Evolutionary conservation across 2,888 invertebrate genomes (phyloP).

Genomic region (Lucinisca nassula): DNA sequence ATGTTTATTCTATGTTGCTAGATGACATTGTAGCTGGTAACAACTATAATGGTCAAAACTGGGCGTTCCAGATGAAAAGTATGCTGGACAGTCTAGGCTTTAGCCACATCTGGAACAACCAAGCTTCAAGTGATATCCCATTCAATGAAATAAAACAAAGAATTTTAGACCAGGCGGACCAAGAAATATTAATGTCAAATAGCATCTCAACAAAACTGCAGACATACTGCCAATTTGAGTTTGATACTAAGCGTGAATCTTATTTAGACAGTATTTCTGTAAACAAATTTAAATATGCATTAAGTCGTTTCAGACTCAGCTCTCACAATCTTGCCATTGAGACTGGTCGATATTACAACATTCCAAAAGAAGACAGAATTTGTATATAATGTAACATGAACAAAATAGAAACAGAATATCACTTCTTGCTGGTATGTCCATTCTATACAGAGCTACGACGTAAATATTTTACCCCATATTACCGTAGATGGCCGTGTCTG

Average conservation of each 20-base stretch:
- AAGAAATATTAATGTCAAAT: not conserved
- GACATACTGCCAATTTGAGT: not conserved
- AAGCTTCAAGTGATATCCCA: not conserved
- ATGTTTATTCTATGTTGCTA: not conserved
- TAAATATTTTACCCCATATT: not conserved
- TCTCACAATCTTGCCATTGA: too few species aligned
- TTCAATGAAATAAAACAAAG: not conserved
- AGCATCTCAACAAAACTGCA: not conserved
- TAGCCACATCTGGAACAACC: conserved; percentile 9
- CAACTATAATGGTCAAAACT: not conserved
- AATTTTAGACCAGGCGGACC: not conserved
- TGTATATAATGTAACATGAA: too few species aligned
- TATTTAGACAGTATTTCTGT: not conserved
- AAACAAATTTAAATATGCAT: not conserved
- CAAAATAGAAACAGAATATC: not conserved
- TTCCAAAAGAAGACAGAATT: too few species aligned
- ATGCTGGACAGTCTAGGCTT: not conserved
- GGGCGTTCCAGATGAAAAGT: not conserved
- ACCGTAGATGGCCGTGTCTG: not conserved
- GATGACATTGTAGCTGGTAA: not conserved
- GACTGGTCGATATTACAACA: too few species aligned
- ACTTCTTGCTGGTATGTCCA: not conserved
- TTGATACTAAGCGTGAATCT: too few species aligned
- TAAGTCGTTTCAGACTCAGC: not conserved
- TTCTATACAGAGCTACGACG: too few species aligned